Base-by-base conservation (phyloP, 2,797 vertebrate species). In the Lacerta bilineata region DNA sequence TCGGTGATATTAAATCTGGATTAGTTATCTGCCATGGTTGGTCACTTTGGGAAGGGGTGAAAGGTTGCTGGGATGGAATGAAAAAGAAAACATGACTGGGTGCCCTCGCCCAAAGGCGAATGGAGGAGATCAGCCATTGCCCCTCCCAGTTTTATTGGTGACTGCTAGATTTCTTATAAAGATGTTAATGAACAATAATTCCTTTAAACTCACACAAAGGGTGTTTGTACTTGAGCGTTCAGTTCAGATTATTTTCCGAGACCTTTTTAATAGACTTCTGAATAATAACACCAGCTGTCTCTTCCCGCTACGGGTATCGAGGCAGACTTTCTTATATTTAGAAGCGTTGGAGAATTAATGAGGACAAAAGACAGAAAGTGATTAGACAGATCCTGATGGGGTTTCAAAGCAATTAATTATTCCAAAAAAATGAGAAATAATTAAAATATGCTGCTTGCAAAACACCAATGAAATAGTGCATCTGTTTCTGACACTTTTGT, bases 251-350 rank as follows among this genome's bases (percentile, higher is more conserved):
- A 55, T 88, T 90, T 89, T 75, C 5, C 17, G 59, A 74, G 75
- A 20, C 43, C 20, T 75, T 84, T 88, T 90, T 86, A 87, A 90
- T 68, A 88, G 86, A 81, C 25, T 83, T 80, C 36, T 84, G 80
- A 78, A 90, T 91, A 84, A 87, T 90, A 87, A 88, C 29, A 91
- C 83, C 71, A 90, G 66, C 82, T 94, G 79, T 87, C 71, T 89
- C 46, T 83, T 90, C 68, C 89, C 86, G 85, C 66, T 76, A 43
- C 39, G 75, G 55, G 8, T 59, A 77, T 46, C 2, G 41, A 83
- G 66, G 61, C 80, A 59, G 79, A 23, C 77, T 87, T 83, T 55
- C 83, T 46, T 90, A 80, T 85, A 74, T 69, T 72, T 1, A 10
- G 76, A 76, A 94, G 88, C 33, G 36, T 59, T 88, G 86, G 90